Evolutionary conservation across 2,797 vertebrate genomes (phyloP).

Genomic region (Esox masquinongy): DNA sequence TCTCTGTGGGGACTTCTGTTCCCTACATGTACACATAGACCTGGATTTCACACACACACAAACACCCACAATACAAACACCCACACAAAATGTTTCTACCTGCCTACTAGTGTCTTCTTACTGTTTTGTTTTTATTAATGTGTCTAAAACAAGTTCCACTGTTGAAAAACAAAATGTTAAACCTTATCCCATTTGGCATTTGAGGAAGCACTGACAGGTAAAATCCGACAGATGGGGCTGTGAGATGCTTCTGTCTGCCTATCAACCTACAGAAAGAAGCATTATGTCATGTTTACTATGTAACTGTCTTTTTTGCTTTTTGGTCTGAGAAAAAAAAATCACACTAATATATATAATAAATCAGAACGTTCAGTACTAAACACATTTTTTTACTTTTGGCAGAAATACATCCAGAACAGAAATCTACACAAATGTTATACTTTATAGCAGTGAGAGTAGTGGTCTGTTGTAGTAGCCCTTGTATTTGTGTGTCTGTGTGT

Average conservation of each 20-base stretch:
- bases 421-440: neutral
- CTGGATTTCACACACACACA: neutral
- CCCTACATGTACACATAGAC: neutral
- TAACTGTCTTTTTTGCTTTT: slow-evolving; percentile 31
- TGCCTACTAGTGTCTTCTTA: neutral
- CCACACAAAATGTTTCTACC: slow-evolving; percentile 9
- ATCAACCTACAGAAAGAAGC: slow-evolving; percentile 36
- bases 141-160: neutral
- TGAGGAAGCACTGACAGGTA: neutral
- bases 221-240: slow-evolving; percentile 61
- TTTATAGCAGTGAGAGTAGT: neutral
- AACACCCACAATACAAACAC: neutral
- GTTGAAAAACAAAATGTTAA: neutral
- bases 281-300: slow-evolving; percentile 75
- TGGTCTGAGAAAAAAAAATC: slow-evolving; percentile 3
- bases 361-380: neutral
- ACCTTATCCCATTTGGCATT: neutral
- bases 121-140: neutral
- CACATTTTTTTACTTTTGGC: neutral
- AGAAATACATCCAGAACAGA: neutral
- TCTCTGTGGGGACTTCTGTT: neutral
- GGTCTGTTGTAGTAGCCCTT: neutral
- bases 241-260: slow-evolving; percentile 27
- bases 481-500: neutral
- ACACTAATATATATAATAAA: neutral